Percentiles rank a stretch among this genome's conserved stretches.
Evolutionary conservation across 2,797 vertebrate species (phyloP).

Genomic region (Trachurus trachurus): DNA sequence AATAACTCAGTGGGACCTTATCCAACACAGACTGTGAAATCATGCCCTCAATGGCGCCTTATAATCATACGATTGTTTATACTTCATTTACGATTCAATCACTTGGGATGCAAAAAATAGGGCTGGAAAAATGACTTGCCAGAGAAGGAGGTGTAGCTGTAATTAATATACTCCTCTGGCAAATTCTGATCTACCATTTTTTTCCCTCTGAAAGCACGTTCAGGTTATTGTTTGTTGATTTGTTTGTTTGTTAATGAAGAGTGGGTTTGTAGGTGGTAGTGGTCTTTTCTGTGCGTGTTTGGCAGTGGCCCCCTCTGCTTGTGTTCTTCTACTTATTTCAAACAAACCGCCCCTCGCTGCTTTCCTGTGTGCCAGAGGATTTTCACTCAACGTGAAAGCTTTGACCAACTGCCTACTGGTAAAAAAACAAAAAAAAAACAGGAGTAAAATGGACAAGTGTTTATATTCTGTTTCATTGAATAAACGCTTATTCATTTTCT

Average conservation of each 20-base stretch:
- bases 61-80: neutral
- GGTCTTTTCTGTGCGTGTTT: neutral
- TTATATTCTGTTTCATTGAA: neutral
- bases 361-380: conserved; percentile 17
- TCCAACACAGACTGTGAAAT: neutral
- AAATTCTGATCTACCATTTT: neutral
- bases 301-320: conserved; percentile 1
- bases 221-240: conserved; percentile 15
- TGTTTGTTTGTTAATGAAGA: conserved; percentile 18
- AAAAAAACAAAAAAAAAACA: too few relatives aligned
- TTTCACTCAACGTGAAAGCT: conserved; percentile 22
- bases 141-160: neutral
- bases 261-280: neutral
- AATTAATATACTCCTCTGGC: neutral
- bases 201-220: neutral
- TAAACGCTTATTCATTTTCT: conserved; percentile 3
- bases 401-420: conserved; percentile 1
- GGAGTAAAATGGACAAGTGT: conserved; percentile 11
- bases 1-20: neutral
- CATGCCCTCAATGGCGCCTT: neutral
- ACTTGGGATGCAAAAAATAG: neutral
- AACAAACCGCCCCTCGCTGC: conserved; percentile 18
- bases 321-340: conserved; percentile 7
- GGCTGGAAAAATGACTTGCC: neutral
- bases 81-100: neutral